Base-by-base conservation (phyloP, 2,113 vertebrate genomes). In the Odontophorus gujanensis region DNA sequence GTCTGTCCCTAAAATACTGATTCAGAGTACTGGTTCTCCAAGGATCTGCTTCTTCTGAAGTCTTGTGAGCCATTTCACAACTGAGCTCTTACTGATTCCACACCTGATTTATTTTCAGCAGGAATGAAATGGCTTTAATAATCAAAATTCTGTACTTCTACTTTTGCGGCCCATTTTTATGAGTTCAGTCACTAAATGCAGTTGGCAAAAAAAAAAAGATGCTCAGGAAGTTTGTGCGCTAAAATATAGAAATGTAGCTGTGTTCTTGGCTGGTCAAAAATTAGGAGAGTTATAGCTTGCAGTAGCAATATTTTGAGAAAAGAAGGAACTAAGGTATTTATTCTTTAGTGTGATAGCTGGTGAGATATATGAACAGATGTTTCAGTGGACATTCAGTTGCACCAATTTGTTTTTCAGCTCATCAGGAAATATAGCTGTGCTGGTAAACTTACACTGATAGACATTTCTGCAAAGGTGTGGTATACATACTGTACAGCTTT, bases 161-260 rank as follows among this genome's bases (percentile, higher is more conserved):
- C 32, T 82, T 85, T 85, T 45, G 30, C 57, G 38, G 20, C 42
- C 2, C 7, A 25, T 66, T 84, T 91, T 77, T 74, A 30, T 62
- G 17, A 74, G 12, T 57, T 1, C 1, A 63, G 5, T 62, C 30
- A 32, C 43, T 76, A 11, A 1, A 0, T 58, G 7, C 5, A 21
- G 15, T 28, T 28, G 1, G 11, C 73, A 51, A 66, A 16, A 55
- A 32, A 81, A 13, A 40, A 40, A 81, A 13, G 5, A 22, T 81
- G n/a, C 21, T 47, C 1, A 0, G 16, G 15, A 89, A 43, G 6
- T 74, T 86, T 73, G 1, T 55, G 21, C 61, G 65, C 28, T 53
- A 19, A 78, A 72, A 55, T 25, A 9, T 22, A 47, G 30, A 76
- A 4, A 2, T 9, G 19, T 69, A 62, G 47, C 16, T 38, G 8